Evolutionary conservation across 2,113 vertebrate genomes (phyloP), one percentile per base, ranked within the genome.

Genomic region (Thinocorus orbignyianus): DNA sequence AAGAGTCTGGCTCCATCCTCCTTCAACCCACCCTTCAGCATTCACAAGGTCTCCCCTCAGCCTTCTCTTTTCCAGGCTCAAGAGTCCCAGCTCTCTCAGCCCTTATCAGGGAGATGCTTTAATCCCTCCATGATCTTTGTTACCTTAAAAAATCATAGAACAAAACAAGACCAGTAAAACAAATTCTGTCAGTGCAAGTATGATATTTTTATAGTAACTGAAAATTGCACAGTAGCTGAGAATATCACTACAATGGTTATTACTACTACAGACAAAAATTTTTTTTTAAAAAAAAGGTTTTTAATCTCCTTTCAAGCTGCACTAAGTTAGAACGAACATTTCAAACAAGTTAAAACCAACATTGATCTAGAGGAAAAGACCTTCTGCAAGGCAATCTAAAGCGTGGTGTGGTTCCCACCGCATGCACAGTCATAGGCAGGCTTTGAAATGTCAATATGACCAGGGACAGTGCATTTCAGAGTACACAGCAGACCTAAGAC

Each of bases 301-400:
- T 71, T 95, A 93, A 95, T 86, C 58, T 86, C 70, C 55, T 96
- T 96, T 97, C 84, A 97, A 97, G 68, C 51, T 91, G 54, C 30
- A 83, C 81, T 93, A 52, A 74, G 88, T 94, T 88, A 97, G 88
- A 96, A 93, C 61, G 72, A 58, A 84, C 68, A 87, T 93, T 90
- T 95, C 81, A 93, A 97, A 81, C 81, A 92, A 78, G 83, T 78
- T 90, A 93, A 97, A 95, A 84, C 95, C 66, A 94, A 64, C 20
- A 86, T 5, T 68, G 62, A 88, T 74, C 51, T 49, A 76, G 81
- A 94, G 83, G 84, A 92, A 85, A 89, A 69, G 15, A 64, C 10
- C 11, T 92, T 80, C 55, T 1, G 7, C 20, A 42, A 61, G 17
- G 28, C 61, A 74, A 78, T 66, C n/a, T 52, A 58, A 94, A 80